These are phyloP conservation scores for Polyommatus icarus DNA, from an alignment of 2,888 invertebrate species.

Conservation along the genomic window DNA sequence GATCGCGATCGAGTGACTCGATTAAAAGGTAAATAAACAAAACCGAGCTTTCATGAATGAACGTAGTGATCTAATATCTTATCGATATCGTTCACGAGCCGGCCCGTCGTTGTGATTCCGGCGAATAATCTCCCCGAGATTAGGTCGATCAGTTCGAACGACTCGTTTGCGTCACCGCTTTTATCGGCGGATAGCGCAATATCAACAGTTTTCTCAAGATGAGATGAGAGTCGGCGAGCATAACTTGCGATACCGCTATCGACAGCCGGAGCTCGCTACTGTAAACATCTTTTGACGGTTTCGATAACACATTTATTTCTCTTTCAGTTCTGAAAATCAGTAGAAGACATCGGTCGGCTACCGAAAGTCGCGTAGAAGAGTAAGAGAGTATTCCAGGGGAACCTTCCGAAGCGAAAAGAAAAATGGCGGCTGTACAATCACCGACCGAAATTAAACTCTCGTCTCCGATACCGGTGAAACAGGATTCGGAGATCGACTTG, in stretches of 20 bases:
- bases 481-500: slow-evolving; percentile 64
- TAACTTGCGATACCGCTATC: slow-evolving; percentile 6
- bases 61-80: slow-evolving; percentile 26
- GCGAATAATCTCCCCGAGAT: neutral
- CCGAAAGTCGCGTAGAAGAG: neutral
- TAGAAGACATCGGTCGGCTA: neutral
- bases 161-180: slow-evolving; percentile 55
- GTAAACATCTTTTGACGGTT: neutral
- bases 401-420: slow-evolving; percentile 34
- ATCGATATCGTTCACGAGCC: neutral
- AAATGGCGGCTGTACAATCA: slow-evolving; percentile 70
- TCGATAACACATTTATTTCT: neutral
- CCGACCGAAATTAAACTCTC: slow-evolving; percentile 61
- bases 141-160: slow-evolving; percentile 20
- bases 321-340: slow-evolving; percentile 22
- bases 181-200: slow-evolving; percentile 25
- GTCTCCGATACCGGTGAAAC: slow-evolving; percentile 55
- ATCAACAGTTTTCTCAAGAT: slow-evolving; percentile 17
- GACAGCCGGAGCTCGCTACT: neutral
- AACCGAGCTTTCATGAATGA: neutral
- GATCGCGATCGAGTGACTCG: slow-evolving; percentile 58
- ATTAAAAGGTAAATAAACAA: slow-evolving; percentile 67
- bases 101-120: neutral
- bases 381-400: neutral
- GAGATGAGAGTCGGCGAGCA: neutral